Conservation (phyloP, 2,888 invertebrate species). For the Stenchaetothrips biformis region DNA sequence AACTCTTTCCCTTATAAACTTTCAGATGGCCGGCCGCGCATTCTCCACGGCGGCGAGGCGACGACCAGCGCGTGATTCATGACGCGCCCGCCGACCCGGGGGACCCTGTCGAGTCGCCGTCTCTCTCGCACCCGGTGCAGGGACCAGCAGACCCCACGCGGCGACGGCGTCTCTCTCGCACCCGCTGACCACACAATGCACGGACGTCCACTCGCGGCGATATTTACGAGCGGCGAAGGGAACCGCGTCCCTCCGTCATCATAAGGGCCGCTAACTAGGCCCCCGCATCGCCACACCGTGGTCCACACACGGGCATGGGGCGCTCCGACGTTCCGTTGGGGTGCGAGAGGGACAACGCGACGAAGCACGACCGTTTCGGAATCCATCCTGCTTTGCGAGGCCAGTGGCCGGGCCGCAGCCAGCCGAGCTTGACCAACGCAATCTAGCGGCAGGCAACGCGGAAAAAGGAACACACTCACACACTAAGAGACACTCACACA, state of each 20-base stretch:
- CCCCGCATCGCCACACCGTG: background rate
- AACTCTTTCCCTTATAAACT: too few relatives aligned
- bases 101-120: too few relatives aligned
- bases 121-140: too few relatives aligned
- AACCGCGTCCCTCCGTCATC: background rate
- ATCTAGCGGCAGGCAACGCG: background rate
- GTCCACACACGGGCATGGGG: too few relatives aligned
- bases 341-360: background rate
- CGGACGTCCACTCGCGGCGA: background rate
- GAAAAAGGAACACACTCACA: background rate
- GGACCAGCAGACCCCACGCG: too few relatives aligned
- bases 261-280: constrained; percentile 1
- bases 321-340: background rate
- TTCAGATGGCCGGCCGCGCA: background rate
- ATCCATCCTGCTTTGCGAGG: too few relatives aligned
- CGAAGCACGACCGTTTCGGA: too few relatives aligned
- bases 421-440: background rate
- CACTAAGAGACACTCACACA: background rate
- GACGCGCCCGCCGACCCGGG: too few relatives aligned
- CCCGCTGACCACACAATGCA: background rate
- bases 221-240: background rate
- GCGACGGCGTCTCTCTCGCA: too few relatives aligned
- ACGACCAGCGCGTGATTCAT: background rate
- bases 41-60: background rate
- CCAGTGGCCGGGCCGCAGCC: background rate